Evolutionary conservation across 1,140 invertebrate species (phyloP).

Genomic region (Brachionus sp.): DNA sequence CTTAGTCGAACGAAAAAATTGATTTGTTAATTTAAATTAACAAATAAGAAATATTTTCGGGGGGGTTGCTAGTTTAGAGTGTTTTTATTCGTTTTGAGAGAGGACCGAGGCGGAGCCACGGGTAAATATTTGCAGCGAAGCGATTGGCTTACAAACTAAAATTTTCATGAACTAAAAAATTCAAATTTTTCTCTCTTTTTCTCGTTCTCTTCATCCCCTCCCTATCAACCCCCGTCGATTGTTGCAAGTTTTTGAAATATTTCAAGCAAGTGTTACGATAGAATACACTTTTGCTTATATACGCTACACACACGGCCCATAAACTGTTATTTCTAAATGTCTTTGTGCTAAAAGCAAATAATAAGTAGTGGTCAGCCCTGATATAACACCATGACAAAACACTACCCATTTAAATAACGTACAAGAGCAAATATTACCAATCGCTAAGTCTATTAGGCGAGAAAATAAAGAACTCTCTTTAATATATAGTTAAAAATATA

Average conservation of each 20-base stretch:
- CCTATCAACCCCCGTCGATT: background rate
- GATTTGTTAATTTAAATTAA: slow-evolving; percentile 41
- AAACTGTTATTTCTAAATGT: background rate
- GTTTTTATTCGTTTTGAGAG: background rate
- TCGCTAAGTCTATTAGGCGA: background rate
- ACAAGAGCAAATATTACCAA: background rate
- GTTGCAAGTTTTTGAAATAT: slow-evolving; percentile 16
- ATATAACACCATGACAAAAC: background rate
- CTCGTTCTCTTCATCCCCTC: background rate
- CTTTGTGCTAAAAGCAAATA: background rate
- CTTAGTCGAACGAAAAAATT: slow-evolving; percentile 6
- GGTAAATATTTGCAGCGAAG: background rate
- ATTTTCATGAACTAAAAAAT: background rate
- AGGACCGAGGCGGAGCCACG: background rate
- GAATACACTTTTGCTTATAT: background rate
- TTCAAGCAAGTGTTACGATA: slow-evolving; percentile 14
- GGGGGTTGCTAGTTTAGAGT: background rate
- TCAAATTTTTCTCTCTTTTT: background rate
- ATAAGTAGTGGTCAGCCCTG: background rate
- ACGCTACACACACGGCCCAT: background rate
- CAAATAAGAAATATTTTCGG: slow-evolving; percentile 24
- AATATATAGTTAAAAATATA: background rate
- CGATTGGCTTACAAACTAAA: background rate
- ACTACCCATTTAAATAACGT: background rate
- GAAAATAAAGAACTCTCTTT: background rate